phyloP scores from a whole-genome alignment of 2,888 invertebrate species.

The Melieria omissa region DNA sequence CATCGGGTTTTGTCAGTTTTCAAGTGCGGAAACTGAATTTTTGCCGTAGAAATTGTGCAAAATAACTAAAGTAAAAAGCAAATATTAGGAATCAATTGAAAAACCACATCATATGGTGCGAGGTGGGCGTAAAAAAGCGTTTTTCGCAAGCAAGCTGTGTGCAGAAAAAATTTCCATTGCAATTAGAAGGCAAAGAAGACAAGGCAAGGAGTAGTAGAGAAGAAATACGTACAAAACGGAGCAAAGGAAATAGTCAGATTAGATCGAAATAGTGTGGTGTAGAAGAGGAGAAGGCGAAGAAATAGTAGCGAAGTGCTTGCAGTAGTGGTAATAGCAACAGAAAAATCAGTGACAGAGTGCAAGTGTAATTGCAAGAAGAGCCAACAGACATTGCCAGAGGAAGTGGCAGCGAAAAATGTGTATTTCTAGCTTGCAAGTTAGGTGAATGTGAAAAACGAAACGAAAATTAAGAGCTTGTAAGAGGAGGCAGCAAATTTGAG shows the following conservation, averaged over 20 bases:
- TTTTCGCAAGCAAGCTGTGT: constrained; percentile 25
- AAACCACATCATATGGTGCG: constrained; percentile 12
- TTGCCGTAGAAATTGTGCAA: constrained; percentile 27
- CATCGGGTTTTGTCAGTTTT: constrained; percentile 34
- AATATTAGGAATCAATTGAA: constrained; percentile 26
- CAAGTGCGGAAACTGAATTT: constrained; percentile 17
- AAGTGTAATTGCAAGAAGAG: no score
- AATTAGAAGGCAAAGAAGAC: constrained; percentile 16
- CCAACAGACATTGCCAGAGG: no score
- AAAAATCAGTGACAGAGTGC: no score
- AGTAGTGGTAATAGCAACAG: no score
- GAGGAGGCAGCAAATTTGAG: no score
- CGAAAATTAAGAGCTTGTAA: no score
- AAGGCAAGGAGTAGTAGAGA: constrained; percentile 19
- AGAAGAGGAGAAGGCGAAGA: constrained; percentile 16
- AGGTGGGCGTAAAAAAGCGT: constrained; percentile 16
- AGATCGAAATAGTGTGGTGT: constrained; percentile 6
- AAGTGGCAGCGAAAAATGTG: no score
- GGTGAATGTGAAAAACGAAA: no score
- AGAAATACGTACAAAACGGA: constrained; percentile 24
- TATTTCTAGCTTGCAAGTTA: no score
- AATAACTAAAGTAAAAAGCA: constrained; percentile 21
- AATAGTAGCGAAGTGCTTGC: no score
- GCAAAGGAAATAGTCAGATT: constrained; percentile 15
- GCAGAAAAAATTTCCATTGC: constrained; percentile 32